Base-by-base conservation (phyloP, 1,140 invertebrate genomes). In the Drosophila azteca region DNA sequence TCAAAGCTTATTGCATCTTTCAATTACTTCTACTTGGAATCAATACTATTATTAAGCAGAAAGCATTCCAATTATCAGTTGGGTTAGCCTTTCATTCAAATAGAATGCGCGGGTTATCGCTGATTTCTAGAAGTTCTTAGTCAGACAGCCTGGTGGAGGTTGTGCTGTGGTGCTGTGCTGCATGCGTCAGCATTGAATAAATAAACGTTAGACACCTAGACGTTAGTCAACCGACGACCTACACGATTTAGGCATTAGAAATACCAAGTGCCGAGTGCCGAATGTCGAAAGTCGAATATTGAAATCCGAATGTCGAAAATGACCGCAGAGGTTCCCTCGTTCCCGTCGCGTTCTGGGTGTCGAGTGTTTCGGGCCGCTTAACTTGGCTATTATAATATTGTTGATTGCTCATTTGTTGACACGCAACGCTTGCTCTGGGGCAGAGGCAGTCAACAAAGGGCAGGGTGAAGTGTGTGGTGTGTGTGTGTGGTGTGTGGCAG, bases 401-500 rank as follows among this genome's bases (percentile, higher is more conserved):
- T 75, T 74, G 79, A 79, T 83, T 83, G 79, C 79, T 83, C 79
- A 83, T 83, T 83, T 83, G 79, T 71, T 83, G 75, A 83, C 79
- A 83, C 79, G 75, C 79, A 83, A 83, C 80, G 58, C 26, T 83
- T 68, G 59, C 57, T 61, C 57, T 64, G 65, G 26, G 46, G 61
- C 74, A 60, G 63, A 60, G 79, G 48, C 64, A 59, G 72, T 55
- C 41, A 65, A 66, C 72, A 62, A 7, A 11, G 31, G 31, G 24
- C 29, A 29, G 31, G 31, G 31, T 9, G 31, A 8, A 3, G 31
- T 35, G 31, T 35, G 31, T 35, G 9, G 31, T 35, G 31, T n/a
- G n/a, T n/a, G n/a, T n/a, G 31, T 35, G 31, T 35, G 31, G 31
- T 35, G 31, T 35, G 31, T 35, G 31, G 9, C 31, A 11, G 31